Conservation (phyloP, 1,140 invertebrate genomes). For the Caenorhabditis remanei region DNA sequence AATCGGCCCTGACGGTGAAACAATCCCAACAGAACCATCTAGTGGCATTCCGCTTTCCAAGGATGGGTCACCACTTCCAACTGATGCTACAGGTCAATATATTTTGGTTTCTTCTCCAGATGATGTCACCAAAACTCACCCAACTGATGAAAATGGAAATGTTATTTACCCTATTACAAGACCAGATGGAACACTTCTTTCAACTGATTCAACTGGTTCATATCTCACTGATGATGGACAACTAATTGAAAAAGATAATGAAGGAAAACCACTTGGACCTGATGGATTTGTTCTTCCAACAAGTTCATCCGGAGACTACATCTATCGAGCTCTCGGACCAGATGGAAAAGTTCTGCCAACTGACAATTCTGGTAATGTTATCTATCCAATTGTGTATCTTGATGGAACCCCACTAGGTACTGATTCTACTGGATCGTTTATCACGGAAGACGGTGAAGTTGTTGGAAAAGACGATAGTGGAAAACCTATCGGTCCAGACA, state of each 20-base stretch:
- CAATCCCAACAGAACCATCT: conserved; percentile 64
- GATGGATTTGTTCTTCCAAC: conserved; percentile 62
- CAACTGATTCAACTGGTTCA: conserved; percentile 59
- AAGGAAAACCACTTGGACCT: conserved; percentile 55
- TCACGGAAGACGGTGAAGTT: conserved; percentile 54
- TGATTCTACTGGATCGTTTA: conserved; percentile 50
- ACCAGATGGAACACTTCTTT: conserved; percentile 51
- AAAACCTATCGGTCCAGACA: conserved; percentile 14
- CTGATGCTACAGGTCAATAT: conserved; percentile 59
- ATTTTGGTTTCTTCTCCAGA: background rate
- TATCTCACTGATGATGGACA: conserved; percentile 27
- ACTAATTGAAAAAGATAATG: conserved; percentile 3
- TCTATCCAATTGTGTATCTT: conserved; percentile 57
- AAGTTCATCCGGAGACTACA: conserved; percentile 38
- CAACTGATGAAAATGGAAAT: conserved; percentile 47
- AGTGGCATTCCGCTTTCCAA: conserved; percentile 18
- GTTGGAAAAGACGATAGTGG: conserved; percentile 49
- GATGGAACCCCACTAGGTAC: conserved; percentile 60
- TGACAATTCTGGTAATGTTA: conserved; percentile 40
- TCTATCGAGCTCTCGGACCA: conserved; percentile 59
- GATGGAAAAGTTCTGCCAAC: conserved; percentile 57
- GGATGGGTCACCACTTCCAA: conserved; percentile 62
- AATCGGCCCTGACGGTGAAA: conserved; percentile 51
- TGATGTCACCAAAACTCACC: background rate
- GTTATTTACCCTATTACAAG: conserved; percentile 40